Evolutionary conservation across 2,888 invertebrate species (phyloP).

Genomic region (Drosophila kambysellisi): DNA sequence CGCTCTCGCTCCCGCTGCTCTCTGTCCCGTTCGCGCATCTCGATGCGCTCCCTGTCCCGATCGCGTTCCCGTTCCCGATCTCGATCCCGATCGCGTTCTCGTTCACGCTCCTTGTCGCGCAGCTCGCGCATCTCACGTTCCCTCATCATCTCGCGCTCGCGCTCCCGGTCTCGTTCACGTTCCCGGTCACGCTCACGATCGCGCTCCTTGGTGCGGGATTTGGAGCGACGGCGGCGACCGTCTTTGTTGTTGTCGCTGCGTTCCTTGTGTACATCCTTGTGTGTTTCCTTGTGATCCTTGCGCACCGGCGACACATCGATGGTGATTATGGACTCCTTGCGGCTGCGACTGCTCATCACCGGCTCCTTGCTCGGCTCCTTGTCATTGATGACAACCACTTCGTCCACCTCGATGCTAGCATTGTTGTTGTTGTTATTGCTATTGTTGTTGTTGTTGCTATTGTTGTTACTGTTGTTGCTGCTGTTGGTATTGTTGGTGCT

Average conservation of each 20-base stretch:
- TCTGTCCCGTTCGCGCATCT: conserved; percentile 47
- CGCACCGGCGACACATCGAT: conserved; percentile 75
- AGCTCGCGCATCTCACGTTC: conserved; percentile 61
- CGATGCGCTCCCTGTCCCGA: conserved; percentile 38
- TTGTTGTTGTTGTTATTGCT: background rate
- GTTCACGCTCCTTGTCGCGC: conserved; percentile 85
- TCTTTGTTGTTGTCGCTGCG: conserved; percentile 60
- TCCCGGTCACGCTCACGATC: conserved; percentile 86
- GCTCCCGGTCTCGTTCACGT: conserved; percentile 85
- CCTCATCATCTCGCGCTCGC: conserved; percentile 85
- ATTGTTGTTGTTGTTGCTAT: conserved; percentile 4
- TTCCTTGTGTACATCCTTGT: conserved; percentile 66
- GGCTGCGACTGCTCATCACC: conserved; percentile 37
- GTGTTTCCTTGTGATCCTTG: conserved; percentile 80
- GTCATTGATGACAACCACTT: conserved; percentile 71
- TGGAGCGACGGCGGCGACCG: conserved; percentile 79
- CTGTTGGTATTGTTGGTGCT: conserved; percentile 1
- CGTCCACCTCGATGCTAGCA: conserved; percentile 48
- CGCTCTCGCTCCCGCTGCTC: conserved; percentile 37
- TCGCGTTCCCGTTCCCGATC: conserved; percentile 63
- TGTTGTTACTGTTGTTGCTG: conserved; percentile 3
- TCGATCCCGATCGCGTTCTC: conserved; percentile 86
- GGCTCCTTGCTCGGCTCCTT: conserved; percentile 37
- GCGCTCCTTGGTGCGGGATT: conserved; percentile 85
- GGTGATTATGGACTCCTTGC: conserved; percentile 59